phyloP scores from a whole-genome alignment of 2,797 vertebrate genomes.

The Cephalopachus bancanus region DNA sequence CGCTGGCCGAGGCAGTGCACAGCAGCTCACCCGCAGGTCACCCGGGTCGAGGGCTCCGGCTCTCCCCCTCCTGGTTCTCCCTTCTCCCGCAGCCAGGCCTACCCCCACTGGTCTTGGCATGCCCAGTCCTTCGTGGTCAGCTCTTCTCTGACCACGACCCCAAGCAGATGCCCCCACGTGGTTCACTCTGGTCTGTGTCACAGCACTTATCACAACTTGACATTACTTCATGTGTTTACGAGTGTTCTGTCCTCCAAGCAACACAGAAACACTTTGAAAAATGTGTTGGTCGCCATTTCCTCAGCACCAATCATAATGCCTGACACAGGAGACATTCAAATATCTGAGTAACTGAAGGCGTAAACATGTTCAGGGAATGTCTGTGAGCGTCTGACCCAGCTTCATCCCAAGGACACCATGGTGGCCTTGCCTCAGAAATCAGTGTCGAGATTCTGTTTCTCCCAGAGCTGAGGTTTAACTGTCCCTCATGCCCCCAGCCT shows the following conservation, averaged over 20 bases:
- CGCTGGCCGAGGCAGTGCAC: too few species aligned
- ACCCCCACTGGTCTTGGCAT: too few species aligned
- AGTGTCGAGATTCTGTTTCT: not conserved
- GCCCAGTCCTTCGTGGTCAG: fast-evolving
- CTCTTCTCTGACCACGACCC: too few species aligned
- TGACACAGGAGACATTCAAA: not conserved
- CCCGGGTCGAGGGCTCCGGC: too few species aligned
- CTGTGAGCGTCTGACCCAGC: not conserved
- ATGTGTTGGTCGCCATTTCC: not conserved
- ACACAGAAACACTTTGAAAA: not conserved
- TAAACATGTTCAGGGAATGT: fast-evolving
- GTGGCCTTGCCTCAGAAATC: not conserved
- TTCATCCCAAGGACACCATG: fast-evolving
- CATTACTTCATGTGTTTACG: not conserved
- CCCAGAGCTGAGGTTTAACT: too few species aligned
- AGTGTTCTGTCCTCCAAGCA: not conserved
- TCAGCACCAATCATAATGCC: not conserved
- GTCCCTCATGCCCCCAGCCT: fast-evolving
- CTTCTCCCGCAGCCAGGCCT: not conserved
- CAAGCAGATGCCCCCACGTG: not conserved
- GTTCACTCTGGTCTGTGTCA: not conserved
- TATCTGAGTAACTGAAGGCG: not conserved
- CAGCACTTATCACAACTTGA: not conserved
- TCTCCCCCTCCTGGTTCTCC: fast-evolving
- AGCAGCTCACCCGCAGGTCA: not conserved